Conservation (phyloP, 2,113 vertebrate genomes). For the Cisticola juncidis region DNA sequence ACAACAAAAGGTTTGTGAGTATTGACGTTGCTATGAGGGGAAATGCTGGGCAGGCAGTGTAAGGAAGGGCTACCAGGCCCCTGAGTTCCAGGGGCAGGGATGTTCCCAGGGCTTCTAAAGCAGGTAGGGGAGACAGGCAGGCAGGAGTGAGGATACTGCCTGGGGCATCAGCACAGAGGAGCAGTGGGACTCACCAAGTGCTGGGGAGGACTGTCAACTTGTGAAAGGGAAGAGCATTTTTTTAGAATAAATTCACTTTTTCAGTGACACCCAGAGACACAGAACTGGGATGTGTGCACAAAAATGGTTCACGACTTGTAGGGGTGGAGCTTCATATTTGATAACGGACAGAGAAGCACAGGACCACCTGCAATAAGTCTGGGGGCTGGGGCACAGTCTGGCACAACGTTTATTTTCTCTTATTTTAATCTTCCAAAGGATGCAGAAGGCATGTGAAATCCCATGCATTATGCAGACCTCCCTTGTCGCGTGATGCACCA, state of each 20-base stretch:
- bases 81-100: background rate
- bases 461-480: accelerated
- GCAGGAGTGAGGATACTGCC: background rate
- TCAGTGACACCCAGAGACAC: background rate
- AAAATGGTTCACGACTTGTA: background rate
- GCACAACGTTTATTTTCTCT: background rate
- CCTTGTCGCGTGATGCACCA: accelerated
- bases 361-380: background rate
- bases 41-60: background rate
- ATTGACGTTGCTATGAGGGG: background rate
- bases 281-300: background rate
- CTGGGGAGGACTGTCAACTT: background rate
- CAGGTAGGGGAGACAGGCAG: background rate
- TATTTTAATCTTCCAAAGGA: background rate
- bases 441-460: background rate
- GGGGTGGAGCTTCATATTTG: background rate
- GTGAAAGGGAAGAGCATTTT: background rate
- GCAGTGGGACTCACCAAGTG: accelerated
- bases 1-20: background rate
- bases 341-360: background rate
- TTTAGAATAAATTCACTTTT: background rate
- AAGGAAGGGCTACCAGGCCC: background rate
- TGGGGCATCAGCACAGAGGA: background rate
- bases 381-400: background rate
- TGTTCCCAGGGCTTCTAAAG: background rate